These are phyloP conservation scores for Gopherus evgoodei DNA, from an alignment of 2,113 vertebrate genomes.

Conservation along the genomic window DNA sequence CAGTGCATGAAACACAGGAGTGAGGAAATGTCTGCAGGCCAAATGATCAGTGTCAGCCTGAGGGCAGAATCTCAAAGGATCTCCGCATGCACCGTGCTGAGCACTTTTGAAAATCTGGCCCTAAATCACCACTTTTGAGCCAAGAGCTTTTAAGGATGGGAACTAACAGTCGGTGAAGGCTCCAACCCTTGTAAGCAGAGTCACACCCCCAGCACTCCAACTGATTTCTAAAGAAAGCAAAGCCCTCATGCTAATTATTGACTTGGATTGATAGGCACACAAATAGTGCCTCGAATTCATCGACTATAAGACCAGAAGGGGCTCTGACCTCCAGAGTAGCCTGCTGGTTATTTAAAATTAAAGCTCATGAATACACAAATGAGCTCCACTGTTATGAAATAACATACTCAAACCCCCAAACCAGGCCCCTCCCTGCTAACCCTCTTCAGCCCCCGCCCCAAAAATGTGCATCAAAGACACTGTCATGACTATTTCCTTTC, in stretches of 20 bases:
- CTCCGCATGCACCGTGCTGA: not conserved
- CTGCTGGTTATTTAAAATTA: not conserved
- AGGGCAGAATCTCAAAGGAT: not conserved
- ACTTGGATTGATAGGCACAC: not conserved
- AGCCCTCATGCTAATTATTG: not conserved
- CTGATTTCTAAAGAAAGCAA: not conserved
- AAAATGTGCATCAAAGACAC: not conserved
- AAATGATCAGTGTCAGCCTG: not conserved
- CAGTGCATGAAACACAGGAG: not conserved
- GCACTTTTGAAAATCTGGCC: not conserved
- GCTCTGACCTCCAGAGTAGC: not conserved
- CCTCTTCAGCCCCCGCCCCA: fast-evolving
- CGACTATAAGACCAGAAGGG: not conserved
- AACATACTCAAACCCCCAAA: not conserved
- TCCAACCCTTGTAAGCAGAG: not conserved
- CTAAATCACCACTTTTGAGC: not conserved
- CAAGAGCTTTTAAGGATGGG: not conserved
- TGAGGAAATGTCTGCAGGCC: not conserved
- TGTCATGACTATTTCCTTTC: not conserved
- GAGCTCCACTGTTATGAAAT: not conserved
- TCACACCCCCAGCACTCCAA: not conserved
- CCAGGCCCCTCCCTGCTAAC: not conserved
- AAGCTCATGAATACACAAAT: not conserved
- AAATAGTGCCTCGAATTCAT: not conserved
- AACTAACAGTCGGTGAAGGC: not conserved